Evolutionary conservation across 2,797 vertebrate species (phyloP), one percentile per base, ranked within the genome.

Genomic region (Brachyrhaphis roseni): DNA sequence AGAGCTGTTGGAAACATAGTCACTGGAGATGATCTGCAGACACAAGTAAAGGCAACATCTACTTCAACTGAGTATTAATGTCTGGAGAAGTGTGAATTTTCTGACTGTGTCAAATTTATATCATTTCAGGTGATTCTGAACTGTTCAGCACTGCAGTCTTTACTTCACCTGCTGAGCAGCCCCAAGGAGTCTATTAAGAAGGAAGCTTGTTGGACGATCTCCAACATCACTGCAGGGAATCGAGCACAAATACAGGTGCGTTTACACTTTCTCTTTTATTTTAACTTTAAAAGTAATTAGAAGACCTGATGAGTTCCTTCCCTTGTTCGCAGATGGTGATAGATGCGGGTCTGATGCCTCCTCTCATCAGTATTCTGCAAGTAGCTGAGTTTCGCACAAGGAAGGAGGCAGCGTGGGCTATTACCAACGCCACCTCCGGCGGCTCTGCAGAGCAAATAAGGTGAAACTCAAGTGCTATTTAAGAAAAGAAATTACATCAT

Each of bases 1-100:
- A 96, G 98, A 92, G 98, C 97, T 66, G 98, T 99, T 90, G 98
- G 98, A 88, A 99, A 99, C 94, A 98, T 99, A 86, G 98, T 99
- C 80, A 99, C 98, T 78, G 98, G 98, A 86, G 98, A 98, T 92
- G 97, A 98, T 93, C 95, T 98, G 83, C 98, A 99, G 93, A 99
- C 98, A 86, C 98, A 99, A 96, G 98, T 98, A 90, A 92, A 13
- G 45, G 28, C 47, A 82, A 15, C 68, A 36, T 31, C 57, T 43
- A 34, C 28, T 72, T 36, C 76, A 16, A 16, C 15, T 4, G 43
- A 73, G 7, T 26, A 62, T 26, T n/a, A 45, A 41, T 74, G 23
- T 23, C 8, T 62, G 49, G 66, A 57, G 5, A n/a, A 1, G 49
- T 18, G 13, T 51, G 3, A 72, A 3, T 73, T 13, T 75, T 85